Percentiles rank a stretch among this genome's conserved stretches.
phyloP scores from a whole-genome alignment of 2,888 invertebrate genomes.

The Melikaiella ostensackeni region DNA sequence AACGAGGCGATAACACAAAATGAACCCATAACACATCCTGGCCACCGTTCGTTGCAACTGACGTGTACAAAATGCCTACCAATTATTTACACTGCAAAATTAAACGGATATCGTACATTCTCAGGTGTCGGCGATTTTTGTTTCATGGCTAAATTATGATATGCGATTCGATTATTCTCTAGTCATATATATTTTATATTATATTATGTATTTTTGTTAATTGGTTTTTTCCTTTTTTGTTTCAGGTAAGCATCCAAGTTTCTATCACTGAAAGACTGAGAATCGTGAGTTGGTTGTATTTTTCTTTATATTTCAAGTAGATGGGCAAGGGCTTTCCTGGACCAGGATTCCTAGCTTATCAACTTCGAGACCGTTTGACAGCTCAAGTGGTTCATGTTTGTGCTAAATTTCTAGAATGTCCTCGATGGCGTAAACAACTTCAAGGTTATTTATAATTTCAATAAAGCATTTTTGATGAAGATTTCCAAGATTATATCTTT shows the following conservation, averaged over 20 bases:
- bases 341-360: no score
- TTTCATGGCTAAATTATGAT: constrained; percentile 19
- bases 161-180: not conserved
- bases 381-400: no score
- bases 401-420: no score
- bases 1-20: constrained; percentile 65
- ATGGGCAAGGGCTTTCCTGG: no score
- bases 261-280: not conserved
- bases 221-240: not conserved
- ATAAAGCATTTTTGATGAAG: no score
- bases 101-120: constrained; percentile 26
- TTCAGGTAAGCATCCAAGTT: constrained; percentile 12
- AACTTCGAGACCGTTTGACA: no score
- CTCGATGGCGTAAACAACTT: no score
- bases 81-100: constrained; percentile 37
- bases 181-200: not conserved
- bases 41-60: constrained; percentile 43
- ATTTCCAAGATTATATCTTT: no score
- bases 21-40: constrained; percentile 66
- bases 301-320: not conserved
- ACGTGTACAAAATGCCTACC: constrained; percentile 36
- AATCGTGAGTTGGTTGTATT: not conserved
- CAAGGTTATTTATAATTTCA: no score
- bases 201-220: not conserved
- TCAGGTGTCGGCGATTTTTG: constrained; percentile 18